A percentile compares a stretch with the other conserved stretches of the same genome.
Evolutionary conservation across 2,113 vertebrate genomes (phyloP).

Genomic region (Pogona vitticeps): DNA sequence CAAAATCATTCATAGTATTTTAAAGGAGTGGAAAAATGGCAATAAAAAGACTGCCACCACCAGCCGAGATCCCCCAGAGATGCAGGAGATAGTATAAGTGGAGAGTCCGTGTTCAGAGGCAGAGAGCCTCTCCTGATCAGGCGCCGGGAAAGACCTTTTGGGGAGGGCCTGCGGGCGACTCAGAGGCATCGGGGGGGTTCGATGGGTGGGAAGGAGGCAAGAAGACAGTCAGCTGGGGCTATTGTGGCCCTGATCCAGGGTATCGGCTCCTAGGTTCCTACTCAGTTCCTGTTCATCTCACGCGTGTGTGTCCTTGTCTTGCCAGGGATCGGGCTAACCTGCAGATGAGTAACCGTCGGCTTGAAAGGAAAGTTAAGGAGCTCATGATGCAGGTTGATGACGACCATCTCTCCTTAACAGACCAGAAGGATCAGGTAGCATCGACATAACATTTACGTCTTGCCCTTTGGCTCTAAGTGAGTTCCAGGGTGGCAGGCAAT

Average conservation of each 20-base stretch:
- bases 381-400: conserved; percentile 95
- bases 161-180: too few relatives aligned
- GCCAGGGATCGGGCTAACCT: conserved; percentile 89
- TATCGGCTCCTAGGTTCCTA: too few relatives aligned
- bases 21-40: background rate
- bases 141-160: background rate
- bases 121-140: background rate
- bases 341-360: conserved; percentile 89
- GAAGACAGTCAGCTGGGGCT: too few relatives aligned
- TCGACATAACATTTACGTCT: background rate
- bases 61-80: background rate
- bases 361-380: conserved; percentile 96
- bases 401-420: conserved; percentile 88
- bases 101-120: background rate
- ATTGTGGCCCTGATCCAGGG: too few relatives aligned
- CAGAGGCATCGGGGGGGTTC: too few relatives aligned
- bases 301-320: conserved; percentile 1
- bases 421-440: conserved; percentile 94
- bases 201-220: background rate
- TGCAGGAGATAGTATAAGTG: background rate
- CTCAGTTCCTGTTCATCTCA: background rate
- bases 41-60: background rate
- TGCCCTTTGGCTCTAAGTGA: background rate
- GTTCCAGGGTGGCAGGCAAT: too few relatives aligned
- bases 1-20: background rate